Evolutionary conservation across 2,888 invertebrate species (phyloP).

Genomic region (Hydroisotoma schaefferi): DNA sequence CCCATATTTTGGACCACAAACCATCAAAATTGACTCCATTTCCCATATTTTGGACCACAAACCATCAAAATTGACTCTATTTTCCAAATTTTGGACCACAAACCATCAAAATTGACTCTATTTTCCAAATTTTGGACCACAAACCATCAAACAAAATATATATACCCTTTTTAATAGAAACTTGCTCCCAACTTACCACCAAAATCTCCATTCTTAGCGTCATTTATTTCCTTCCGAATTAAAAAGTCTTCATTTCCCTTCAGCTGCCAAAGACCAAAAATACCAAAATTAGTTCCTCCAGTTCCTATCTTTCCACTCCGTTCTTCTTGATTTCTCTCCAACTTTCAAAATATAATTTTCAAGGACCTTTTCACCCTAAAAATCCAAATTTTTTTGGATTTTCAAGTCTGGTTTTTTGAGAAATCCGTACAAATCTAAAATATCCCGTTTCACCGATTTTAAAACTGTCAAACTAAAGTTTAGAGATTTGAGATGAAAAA

Average conservation of each 20-base stretch:
- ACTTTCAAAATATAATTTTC: not conserved
- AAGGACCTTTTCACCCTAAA: not conserved
- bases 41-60: not conserved
- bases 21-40: too few species aligned
- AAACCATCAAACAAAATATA: too few species aligned
- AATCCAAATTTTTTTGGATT: not conserved
- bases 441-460: too few species aligned
- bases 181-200: constrained; percentile 26
- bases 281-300: not conserved
- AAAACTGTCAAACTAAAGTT: too few species aligned
- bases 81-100: too few species aligned
- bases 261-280: not conserved
- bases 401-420: too few species aligned
- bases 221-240: constrained; percentile 13
- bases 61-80: too few species aligned
- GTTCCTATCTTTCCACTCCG: not conserved
- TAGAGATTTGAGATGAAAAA: too few species aligned
- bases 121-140: too few species aligned
- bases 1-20: not conserved
- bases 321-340: not conserved
- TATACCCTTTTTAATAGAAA: too few species aligned
- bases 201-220: constrained; percentile 42
- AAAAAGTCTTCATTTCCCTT: not conserved
- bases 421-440: too few species aligned
- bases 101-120: too few species aligned